Evolutionary conservation across 2,113 vertebrate species (phyloP).

Genomic region (Dendropsophus ebraccatus): DNA sequence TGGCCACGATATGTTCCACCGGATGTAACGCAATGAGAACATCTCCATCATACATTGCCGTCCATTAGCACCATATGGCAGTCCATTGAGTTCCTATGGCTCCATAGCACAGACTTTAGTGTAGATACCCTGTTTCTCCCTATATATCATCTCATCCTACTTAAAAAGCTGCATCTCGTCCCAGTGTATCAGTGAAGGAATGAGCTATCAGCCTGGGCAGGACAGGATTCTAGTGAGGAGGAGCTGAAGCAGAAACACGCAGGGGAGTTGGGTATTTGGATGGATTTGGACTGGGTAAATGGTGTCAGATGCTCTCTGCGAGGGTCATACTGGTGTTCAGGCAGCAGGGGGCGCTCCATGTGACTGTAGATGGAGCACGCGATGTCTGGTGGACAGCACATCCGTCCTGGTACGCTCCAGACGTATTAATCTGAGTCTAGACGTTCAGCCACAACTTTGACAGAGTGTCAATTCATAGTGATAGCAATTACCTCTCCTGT

Average conservation of each 20-base stretch:
- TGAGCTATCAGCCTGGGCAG: no score
- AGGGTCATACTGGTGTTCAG: not conserved
- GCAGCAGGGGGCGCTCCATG: not conserved
- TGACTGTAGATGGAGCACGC: not conserved
- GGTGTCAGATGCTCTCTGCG: not conserved
- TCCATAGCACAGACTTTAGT: no score
- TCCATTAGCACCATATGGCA: no score
- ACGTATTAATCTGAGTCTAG: constrained; percentile 43
- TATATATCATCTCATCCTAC: not conserved
- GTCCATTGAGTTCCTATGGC: no score
- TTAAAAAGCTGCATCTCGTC: not conserved
- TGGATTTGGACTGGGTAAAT: not conserved
- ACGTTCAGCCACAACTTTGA: constrained; percentile 19
- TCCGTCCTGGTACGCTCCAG: not conserved
- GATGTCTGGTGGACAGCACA: not conserved
- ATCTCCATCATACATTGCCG: no score
- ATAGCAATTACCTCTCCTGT: constrained; percentile 12
- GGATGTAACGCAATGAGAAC: no score
- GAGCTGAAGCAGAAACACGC: no score
- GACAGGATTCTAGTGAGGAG: no score
- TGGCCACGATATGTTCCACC: no score
- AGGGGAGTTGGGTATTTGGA: no score
- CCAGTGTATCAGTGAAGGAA: not conserved
- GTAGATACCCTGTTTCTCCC: no score
- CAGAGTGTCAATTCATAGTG: constrained; percentile 18